phyloP scores from a whole-genome alignment of 2,797 vertebrate species.

The Leuciscus waleckii region DNA sequence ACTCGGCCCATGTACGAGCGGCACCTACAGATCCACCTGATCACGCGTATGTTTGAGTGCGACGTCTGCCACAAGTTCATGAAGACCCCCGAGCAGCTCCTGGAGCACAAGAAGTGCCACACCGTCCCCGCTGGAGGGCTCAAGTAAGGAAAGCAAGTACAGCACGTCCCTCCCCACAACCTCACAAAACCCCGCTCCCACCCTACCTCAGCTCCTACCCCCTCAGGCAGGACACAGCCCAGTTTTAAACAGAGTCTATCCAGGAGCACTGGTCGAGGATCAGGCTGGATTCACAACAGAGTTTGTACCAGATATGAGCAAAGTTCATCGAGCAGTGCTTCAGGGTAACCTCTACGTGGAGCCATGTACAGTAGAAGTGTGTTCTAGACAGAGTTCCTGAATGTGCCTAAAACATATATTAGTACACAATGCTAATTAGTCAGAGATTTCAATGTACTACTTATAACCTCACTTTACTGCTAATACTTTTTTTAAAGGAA shows the following conservation, averaged over 20 bases:
- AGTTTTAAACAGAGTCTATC: slow-evolving; percentile 22
- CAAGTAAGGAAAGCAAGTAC: slow-evolving; percentile 99
- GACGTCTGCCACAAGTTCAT: slow-evolving; percentile 99
- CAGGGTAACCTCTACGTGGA: slow-evolving; percentile 14
- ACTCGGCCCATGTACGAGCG: slow-evolving; percentile 98
- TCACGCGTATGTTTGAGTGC: slow-evolving; percentile 99
- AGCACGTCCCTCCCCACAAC: slow-evolving; percentile 58
- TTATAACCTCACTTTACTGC: not conserved
- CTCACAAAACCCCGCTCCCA: slow-evolving; percentile 30
- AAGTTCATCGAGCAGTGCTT: slow-evolving; percentile 46
- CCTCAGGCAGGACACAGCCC: slow-evolving; percentile 17
- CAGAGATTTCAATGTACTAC: not conserved
- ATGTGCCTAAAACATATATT: slow-evolving; percentile 28
- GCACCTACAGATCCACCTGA: slow-evolving; percentile 98
- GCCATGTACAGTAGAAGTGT: slow-evolving; percentile 6
- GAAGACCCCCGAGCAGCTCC: slow-evolving; percentile 98
- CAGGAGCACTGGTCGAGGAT: slow-evolving; percentile 34
- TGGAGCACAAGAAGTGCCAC: slow-evolving; percentile 99
- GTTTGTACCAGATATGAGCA: not conserved
- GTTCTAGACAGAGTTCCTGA: slow-evolving; percentile 41
- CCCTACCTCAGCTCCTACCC: slow-evolving; percentile 1
- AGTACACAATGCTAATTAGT: not conserved
- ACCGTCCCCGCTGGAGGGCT: slow-evolving; percentile 99
- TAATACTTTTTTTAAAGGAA: not conserved
- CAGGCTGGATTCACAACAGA: slow-evolving; percentile 15